A percentile compares a stretch with the other conserved stretches of the same genome.
Evolutionary conservation across 2,888 invertebrate species (phyloP).

Genomic region (Candidula unifasciata): DNA sequence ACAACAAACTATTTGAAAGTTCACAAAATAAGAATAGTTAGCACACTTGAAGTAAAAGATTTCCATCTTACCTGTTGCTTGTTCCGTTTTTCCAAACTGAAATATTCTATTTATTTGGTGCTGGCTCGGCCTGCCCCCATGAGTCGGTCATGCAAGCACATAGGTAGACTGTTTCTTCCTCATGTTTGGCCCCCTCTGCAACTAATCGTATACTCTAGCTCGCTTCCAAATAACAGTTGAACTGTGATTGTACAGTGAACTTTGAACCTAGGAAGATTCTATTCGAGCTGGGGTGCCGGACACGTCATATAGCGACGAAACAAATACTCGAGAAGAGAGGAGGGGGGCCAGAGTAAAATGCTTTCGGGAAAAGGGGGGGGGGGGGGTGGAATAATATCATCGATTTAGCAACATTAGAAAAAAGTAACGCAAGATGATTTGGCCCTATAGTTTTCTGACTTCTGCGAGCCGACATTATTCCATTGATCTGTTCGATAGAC

Average conservation of each 20-base stretch:
- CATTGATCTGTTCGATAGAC: slow-evolving; percentile 26
- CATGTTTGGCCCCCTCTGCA: slow-evolving; percentile 20
- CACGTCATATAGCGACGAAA: background rate
- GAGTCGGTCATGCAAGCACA: slow-evolving; percentile 14
- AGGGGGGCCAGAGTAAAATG: no score
- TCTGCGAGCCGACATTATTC: slow-evolving; percentile 18
- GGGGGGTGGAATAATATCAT: background rate
- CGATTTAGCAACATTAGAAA: background rate
- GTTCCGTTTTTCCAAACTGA: background rate
- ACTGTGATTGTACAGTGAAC: slow-evolving; percentile 27
- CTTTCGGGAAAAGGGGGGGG: no score
- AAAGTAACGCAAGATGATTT: background rate
- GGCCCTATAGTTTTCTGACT: background rate
- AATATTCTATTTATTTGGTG: background rate
- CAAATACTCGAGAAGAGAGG: background rate
- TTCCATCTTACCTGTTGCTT: background rate
- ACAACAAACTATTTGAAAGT: background rate
- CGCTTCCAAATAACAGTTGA: slow-evolving; percentile 23
- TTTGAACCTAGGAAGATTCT: slow-evolving; percentile 19
- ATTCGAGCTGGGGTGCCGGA: slow-evolving; percentile 4
- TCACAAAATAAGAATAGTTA: background rate
- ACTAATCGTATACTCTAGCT: slow-evolving; percentile 28
- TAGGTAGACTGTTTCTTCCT: slow-evolving; percentile 25
- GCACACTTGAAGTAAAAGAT: background rate
- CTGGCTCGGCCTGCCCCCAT: no score